phyloP scores from a whole-genome alignment of 2,797 vertebrate genomes.

The Sebastes melanostomus region DNA sequence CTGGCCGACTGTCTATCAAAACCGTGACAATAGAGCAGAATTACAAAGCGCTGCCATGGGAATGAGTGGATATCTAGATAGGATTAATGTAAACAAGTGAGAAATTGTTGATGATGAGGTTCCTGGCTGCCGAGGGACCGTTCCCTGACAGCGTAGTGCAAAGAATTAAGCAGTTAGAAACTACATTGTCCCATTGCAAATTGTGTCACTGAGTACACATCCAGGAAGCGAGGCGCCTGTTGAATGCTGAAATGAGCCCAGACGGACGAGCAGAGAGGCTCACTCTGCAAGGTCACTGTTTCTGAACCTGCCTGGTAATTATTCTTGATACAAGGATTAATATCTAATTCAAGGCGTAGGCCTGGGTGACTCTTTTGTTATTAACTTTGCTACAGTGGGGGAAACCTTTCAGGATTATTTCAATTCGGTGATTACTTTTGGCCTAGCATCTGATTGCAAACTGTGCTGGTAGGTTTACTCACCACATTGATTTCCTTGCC shows the following conservation, averaged over 20 bases:
- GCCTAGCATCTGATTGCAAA: constrained; percentile 84
- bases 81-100: constrained; percentile 64
- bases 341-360: constrained; percentile 83
- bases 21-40: constrained; percentile 43
- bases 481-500: constrained; percentile 90
- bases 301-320: constrained; percentile 82
- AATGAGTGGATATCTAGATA: constrained; percentile 35
- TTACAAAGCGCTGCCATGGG: constrained; percentile 51
- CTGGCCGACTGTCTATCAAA: constrained; percentile 66
- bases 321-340: constrained; percentile 90
- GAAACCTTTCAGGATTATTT: constrained; percentile 85
- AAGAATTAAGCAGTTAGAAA: constrained; percentile 38
- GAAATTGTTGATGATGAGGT: constrained; percentile 57
- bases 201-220: constrained; percentile 24
- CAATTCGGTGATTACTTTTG: constrained; percentile 86
- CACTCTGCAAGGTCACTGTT: constrained; percentile 65
- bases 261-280: constrained; percentile 10
- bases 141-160: neutral
- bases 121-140: constrained; percentile 27
- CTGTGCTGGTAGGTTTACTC: constrained; percentile 86
- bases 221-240: constrained; percentile 17
- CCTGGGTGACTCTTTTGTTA: constrained; percentile 81
- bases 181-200: constrained; percentile 8
- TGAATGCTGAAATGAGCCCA: constrained; percentile 48
- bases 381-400: constrained; percentile 83